Base-by-base conservation (phyloP, 2,797 vertebrate species). In the Iguana delicatissima region DNA sequence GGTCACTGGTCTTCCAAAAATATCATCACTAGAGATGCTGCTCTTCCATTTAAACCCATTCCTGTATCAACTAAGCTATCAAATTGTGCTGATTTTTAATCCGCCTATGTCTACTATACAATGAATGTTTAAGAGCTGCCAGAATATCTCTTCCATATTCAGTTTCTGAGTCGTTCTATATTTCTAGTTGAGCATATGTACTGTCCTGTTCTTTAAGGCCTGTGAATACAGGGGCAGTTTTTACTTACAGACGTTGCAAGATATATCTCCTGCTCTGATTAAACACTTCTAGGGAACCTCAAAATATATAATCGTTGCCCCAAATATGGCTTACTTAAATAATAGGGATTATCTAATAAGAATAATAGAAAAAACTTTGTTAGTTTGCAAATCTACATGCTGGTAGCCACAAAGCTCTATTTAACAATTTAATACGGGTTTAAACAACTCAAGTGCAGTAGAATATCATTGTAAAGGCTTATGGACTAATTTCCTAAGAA, bases 1-100 rank as follows among this genome's bases (percentile, higher is more conserved):
- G 18, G 29, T 83, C 18, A 85, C 1, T 79, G 91, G 59, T 85
- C 84, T 84, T n/a, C 85, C 89, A 87, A n/a, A 84, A 0, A 85
- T 32, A 84, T 0, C 18, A 0, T 69, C 13, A 59, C 29, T 69
- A 90, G 38, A 95, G 93, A 91, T 85, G 24, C 4, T 16, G 13
- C 7, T 7, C 59, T 46, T 84, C 81, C 89, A n/a, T 59, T 91
- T n/a, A 89, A 57, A 59, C 86, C 2, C 84, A 80, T 32, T 67
- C 93, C 84, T 88, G 85, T 81, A 89, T 12, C 0, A 1, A 83
- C 0, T 77, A 4, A 84, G 42, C 50, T 91, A 32, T 0, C 2
- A 42, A 59, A 74, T 35, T 74, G 18, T 85, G 32, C 67, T 55
- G 18, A 10, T 32, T 73, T 55, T 85, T 4, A 22, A 85, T 55